These are phyloP conservation scores for Stramonita haemastoma DNA, from an alignment of 2,888 invertebrate genomes.

Conservation along the genomic window DNA sequence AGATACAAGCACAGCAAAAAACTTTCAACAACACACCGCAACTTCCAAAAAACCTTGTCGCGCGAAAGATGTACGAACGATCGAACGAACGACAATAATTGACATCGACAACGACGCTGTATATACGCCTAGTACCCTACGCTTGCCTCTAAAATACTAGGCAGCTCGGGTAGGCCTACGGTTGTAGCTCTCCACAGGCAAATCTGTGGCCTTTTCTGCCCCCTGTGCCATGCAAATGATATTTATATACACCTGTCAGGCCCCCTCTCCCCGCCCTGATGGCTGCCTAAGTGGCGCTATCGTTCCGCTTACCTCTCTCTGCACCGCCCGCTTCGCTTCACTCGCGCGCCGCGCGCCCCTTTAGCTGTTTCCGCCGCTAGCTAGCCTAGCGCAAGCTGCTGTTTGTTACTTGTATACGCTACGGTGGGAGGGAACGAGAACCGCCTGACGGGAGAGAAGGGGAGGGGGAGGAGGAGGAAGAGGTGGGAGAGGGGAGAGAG, in stretches of 20 bases:
- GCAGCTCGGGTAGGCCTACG: too few relatives aligned
- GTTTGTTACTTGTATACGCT: slow-evolving; percentile 1
- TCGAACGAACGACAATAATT: too few relatives aligned
- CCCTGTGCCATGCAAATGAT: background rate
- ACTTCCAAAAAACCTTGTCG: too few relatives aligned
- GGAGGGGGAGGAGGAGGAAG: background rate
- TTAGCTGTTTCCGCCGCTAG: background rate
- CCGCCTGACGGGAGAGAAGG: background rate
- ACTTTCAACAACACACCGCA: too few relatives aligned
- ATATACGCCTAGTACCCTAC: too few relatives aligned
- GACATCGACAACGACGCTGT: too few relatives aligned
- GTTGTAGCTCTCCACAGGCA: too few relatives aligned
- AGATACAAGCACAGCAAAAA: too few relatives aligned
- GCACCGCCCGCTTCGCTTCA: slow-evolving; percentile 11
- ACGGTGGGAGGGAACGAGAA: slow-evolving; percentile 3
- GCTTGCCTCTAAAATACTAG: too few relatives aligned
- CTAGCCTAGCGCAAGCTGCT: background rate
- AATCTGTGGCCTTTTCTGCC: too few relatives aligned
- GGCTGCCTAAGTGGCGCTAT: background rate
- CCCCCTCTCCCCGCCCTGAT: background rate
- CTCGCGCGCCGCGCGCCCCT: background rate
- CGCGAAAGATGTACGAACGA: too few relatives aligned
- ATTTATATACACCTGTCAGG: slow-evolving; percentile 13
- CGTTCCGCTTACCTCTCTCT: background rate
- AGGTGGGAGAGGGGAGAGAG: background rate